Evolutionary conservation across 1,140 invertebrate species (phyloP).

Genomic region (Platorchestia sp.): DNA sequence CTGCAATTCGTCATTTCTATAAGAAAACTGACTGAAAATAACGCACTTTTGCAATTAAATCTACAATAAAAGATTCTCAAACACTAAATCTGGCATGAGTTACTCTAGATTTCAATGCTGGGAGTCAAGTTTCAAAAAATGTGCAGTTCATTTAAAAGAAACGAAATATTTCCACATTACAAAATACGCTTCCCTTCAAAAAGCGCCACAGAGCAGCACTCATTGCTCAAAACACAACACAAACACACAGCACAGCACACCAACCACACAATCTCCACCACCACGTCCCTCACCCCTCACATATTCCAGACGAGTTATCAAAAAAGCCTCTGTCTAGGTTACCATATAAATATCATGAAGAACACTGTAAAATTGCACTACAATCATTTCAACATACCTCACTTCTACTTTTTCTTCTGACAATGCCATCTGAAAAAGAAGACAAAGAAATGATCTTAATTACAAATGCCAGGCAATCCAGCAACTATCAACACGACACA

Average conservation of each 20-base stretch:
- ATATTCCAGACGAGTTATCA: background rate
- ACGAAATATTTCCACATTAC: background rate
- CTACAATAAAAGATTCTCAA: background rate
- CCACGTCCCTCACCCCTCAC: background rate
- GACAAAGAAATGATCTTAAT: background rate
- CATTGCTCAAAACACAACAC: too few species aligned
- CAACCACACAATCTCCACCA: background rate
- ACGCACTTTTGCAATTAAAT: background rate
- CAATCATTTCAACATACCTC: conserved; percentile 73
- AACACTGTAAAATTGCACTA: background rate
- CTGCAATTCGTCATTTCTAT: background rate
- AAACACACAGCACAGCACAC: too few species aligned
- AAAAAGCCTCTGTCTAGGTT: too few species aligned
- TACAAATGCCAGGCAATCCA: background rate
- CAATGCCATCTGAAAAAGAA: conserved; percentile 82
- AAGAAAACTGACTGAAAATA: background rate
- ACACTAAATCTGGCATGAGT: background rate
- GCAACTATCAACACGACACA: background rate
- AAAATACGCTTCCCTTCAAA: background rate
- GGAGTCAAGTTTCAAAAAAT: background rate
- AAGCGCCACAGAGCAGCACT: background rate
- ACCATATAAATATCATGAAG: background rate
- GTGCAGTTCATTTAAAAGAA: background rate
- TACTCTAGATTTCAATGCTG: background rate
- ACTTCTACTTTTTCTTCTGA: conserved; percentile 91